Base-by-base conservation (phyloP, 2,797 vertebrate species). In the Alcedo quadribrachys region DNA sequence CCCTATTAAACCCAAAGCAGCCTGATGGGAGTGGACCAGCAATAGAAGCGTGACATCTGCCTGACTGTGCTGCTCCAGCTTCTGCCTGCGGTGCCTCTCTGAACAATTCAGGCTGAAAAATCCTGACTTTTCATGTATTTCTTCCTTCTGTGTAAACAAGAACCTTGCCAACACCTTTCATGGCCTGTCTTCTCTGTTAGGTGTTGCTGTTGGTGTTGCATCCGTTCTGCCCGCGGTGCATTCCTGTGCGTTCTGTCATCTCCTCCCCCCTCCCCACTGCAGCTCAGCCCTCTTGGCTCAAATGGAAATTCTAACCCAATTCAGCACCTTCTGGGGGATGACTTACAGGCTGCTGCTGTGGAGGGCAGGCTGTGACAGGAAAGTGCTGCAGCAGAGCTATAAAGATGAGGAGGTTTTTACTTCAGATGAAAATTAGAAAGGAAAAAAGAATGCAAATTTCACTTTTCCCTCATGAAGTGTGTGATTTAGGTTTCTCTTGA, bases 331-430 rank as follows among this genome's bases (percentile, higher is more conserved):
- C 92, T 71, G 54, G 54, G 63, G 80, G 83, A 91, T 94, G 94
- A 94, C 90, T 96, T 94, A 85, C 66, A 87, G 73, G 87, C 90
- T 89, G 80, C 85, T 96, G 95, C 92, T 91, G 45, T 79, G 63
- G 77, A 96, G 91, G 94, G 81, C 98, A 98, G 96, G 98, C 83
- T 2, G 4, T 86, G 93, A 94, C 97, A 97, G 81, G 97, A 96
- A 91, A 80, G 55, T 48, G 60, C 84, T 90, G 74, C 76, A 28
- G 22, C 40, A 33, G 85, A 91, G 54, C 85, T 61, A 55, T 80
- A 81, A 74, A 70, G 21, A 87, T 25, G 53, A 75, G 77, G 68
- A 92, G 51, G 32, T 84, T 96, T 96, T 95, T 91, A 86, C 87
- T 95, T 87, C 51, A 87, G 87, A 92, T 68, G 67, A 91, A 84